These are phyloP conservation scores for Canis aureus DNA, from an alignment of 2,113 vertebrate species.

Conservation along the genomic window DNA sequence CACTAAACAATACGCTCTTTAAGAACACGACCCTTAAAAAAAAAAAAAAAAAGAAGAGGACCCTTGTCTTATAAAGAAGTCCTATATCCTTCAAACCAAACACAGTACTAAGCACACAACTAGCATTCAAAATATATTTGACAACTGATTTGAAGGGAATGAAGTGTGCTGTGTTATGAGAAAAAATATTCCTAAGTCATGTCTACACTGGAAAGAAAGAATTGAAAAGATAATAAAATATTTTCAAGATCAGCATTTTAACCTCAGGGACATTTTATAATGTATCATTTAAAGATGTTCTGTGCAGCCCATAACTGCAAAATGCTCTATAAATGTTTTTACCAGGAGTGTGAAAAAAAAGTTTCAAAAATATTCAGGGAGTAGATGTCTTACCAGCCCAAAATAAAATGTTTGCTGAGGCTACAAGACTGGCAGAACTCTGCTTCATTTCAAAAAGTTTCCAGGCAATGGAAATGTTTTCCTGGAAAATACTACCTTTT, in stretches of 20 bases:
- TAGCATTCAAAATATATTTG: constrained; percentile 16
- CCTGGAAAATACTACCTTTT: constrained; percentile 82
- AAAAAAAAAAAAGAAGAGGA: neutral
- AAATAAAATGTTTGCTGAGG: constrained; percentile 81
- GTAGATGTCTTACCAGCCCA: constrained; percentile 65
- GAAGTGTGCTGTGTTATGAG: neutral
- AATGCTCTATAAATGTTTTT: constrained; percentile 75
- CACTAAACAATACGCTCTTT: constrained; percentile 55
- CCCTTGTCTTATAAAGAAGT: constrained; percentile 46
- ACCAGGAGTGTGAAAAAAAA: constrained; percentile 56
- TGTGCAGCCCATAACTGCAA: constrained; percentile 49
- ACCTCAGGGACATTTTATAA: constrained; percentile 24
- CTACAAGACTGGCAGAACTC: constrained; percentile 73
- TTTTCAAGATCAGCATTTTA: constrained; percentile 62
- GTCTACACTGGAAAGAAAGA: constrained; percentile 52
- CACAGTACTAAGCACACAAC: neutral
- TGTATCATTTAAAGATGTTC: constrained; percentile 67
- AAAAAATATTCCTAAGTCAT: constrained; percentile 41
- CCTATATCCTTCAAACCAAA: constrained; percentile 17
- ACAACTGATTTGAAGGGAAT: neutral
- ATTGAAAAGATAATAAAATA: constrained; percentile 64
- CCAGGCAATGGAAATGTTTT: constrained; percentile 80
- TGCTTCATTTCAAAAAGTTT: constrained; percentile 80
- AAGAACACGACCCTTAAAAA: neutral
- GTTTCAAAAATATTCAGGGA: constrained; percentile 75